Evolutionary conservation across 2,888 invertebrate species (phyloP).

Genomic region (Acleris cristana): DNA sequence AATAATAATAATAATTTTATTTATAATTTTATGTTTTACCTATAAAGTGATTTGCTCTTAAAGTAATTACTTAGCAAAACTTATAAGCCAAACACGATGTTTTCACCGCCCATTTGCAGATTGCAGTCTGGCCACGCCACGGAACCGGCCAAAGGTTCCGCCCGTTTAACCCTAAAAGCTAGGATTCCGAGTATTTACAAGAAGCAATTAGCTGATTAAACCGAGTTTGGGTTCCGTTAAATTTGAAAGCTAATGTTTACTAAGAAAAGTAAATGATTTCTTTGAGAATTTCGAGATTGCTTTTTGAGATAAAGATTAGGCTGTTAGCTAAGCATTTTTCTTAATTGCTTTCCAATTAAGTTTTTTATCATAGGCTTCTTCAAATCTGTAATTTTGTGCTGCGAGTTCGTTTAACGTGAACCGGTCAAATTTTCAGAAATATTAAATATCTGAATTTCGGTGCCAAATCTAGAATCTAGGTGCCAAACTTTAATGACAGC

Average conservation of each 20-base stretch:
- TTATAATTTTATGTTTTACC: no score
- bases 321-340: no score
- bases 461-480: no score
- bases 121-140: conserved; percentile 17
- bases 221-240: conserved; percentile 14
- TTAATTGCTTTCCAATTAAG: no score
- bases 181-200: conserved; percentile 7
- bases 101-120: conserved; percentile 22
- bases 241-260: conserved; percentile 13
- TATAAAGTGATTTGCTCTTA: neutral
- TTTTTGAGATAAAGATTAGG: neutral
- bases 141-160: neutral
- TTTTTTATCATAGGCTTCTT: no score
- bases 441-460: no score
- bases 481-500: no score
- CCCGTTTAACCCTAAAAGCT: conserved; percentile 18
- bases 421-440: no score
- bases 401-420: no score
- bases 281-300: neutral
- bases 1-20: no score
- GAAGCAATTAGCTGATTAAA: conserved; percentile 32
- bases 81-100: neutral
- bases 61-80: neutral
- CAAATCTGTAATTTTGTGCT: no score
- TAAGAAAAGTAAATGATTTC: conserved; percentile 9